A percentile compares a stretch with the other conserved stretches of the same genome.
These are phyloP conservation scores for Gymnogyps californianus DNA, from an alignment of 2,113 vertebrate species.

Conservation along the genomic window DNA sequence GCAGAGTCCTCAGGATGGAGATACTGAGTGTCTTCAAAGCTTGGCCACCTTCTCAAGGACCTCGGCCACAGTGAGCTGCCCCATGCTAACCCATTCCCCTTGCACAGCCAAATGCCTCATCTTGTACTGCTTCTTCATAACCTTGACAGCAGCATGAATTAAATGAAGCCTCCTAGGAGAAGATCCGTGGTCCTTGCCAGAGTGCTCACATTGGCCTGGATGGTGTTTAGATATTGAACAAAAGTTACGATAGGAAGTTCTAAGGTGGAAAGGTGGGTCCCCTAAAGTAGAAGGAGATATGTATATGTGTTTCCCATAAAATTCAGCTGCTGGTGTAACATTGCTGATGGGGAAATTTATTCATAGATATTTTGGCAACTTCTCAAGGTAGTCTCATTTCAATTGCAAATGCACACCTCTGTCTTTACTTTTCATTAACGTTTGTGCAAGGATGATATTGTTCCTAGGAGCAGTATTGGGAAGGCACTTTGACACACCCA, in stretches of 20 bases:
- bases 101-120: neutral
- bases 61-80: neutral
- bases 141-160: neutral
- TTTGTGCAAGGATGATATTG: neutral
- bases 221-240: neutral
- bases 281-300: neutral
- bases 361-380: neutral
- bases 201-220: neutral
- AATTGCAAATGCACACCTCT: neutral
- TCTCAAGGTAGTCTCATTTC: neutral
- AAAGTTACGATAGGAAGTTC: neutral
- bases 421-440: neutral
- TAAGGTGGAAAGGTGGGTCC: neutral
- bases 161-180: neutral
- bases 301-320: neutral
- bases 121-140: neutral
- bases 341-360: neutral
- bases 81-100: neutral
- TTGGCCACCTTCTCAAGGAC: neutral
- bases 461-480: neutral
- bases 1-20: neutral
- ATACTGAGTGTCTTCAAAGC: neutral
- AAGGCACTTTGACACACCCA: neutral
- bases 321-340: neutral
- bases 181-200: neutral